Percentiles rank a stretch among this genome's conserved stretches.
Evolutionary conservation across 2,797 vertebrate genomes (phyloP).

Genomic region (Hypotaenidia okinawae): DNA sequence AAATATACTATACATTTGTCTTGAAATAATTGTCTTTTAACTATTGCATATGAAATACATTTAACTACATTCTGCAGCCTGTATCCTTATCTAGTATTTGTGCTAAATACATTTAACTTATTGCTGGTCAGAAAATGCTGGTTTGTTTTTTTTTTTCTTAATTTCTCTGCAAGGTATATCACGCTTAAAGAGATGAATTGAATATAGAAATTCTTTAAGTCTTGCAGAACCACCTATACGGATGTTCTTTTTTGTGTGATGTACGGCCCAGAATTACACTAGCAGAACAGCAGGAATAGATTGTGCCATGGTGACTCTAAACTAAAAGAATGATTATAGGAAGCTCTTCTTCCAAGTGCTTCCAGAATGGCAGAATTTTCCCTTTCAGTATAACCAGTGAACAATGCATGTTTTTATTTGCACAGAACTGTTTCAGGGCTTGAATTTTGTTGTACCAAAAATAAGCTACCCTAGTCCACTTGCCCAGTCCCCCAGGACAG

Average conservation of each 20-base stretch:
- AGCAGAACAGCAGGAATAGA: not conserved
- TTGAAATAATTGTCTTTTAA: not conserved
- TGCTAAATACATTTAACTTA: not conserved
- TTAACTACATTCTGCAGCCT: not conserved
- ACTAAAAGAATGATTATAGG: not conserved
- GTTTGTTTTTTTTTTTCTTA: not conserved
- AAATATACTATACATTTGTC: not conserved
- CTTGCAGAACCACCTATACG: not conserved
- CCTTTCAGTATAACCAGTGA: not conserved
- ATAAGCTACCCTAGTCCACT: not conserved
- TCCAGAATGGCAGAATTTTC: not conserved
- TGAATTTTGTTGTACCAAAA: not conserved
- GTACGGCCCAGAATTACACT: not conserved
- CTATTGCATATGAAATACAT: not conserved
- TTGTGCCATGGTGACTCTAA: not conserved
- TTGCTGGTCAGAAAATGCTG: not conserved
- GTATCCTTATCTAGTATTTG: not conserved
- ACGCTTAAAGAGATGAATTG: not conserved
- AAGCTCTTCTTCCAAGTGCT: not conserved
- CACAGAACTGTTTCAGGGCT: not conserved
- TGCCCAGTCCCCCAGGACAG: accelerated
- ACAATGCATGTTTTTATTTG: not conserved
- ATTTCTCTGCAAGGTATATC: not conserved
- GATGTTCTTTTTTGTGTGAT: not conserved
- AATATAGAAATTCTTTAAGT: not conserved